A percentile compares a stretch with the other conserved stretches of the same genome.
These are phyloP conservation scores for Troides helena DNA, from an alignment of 2,888 invertebrate genomes.

Conservation along the genomic window DNA sequence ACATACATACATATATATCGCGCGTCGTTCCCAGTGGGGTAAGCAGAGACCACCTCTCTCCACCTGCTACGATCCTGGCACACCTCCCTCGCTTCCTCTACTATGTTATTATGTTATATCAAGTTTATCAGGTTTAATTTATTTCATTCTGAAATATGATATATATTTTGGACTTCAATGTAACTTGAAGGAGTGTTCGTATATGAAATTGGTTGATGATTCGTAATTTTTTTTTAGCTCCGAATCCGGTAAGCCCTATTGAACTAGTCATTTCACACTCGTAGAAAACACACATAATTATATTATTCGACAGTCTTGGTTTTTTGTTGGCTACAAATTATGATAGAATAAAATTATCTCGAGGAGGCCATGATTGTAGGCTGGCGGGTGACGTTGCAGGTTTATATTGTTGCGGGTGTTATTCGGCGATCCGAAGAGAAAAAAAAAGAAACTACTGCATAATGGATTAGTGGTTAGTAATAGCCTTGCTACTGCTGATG, in stretches of 20 bases:
- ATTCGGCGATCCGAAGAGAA: constrained; percentile 29
- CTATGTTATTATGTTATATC: no score
- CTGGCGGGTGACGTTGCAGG: constrained; percentile 59
- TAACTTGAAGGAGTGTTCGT: neutral
- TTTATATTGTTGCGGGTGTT: constrained; percentile 38
- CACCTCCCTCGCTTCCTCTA: no score
- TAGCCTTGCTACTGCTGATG: neutral
- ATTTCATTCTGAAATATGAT: neutral
- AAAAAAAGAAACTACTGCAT: constrained; percentile 12
- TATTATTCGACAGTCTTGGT: constrained; percentile 64
- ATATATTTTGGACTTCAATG: neutral
- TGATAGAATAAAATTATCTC: constrained; percentile 71
- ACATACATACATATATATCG: no score
- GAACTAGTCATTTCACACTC: constrained; percentile 75
- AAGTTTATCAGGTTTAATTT: neutral
- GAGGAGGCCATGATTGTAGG: constrained; percentile 72
- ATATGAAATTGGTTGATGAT: constrained; percentile 39
- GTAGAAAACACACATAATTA: constrained; percentile 74
- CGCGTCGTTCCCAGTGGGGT: no score
- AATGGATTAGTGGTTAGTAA: neutral
- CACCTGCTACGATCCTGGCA: no score
- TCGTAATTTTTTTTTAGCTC: constrained; percentile 42
- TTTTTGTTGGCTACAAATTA: constrained; percentile 75
- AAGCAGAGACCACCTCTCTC: no score
- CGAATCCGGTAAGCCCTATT: constrained; percentile 51